Evolutionary conservation across 2,888 invertebrate genomes (phyloP), one percentile per base, ranked within the genome.

Genomic region (Chaetoderma sp.): DNA sequence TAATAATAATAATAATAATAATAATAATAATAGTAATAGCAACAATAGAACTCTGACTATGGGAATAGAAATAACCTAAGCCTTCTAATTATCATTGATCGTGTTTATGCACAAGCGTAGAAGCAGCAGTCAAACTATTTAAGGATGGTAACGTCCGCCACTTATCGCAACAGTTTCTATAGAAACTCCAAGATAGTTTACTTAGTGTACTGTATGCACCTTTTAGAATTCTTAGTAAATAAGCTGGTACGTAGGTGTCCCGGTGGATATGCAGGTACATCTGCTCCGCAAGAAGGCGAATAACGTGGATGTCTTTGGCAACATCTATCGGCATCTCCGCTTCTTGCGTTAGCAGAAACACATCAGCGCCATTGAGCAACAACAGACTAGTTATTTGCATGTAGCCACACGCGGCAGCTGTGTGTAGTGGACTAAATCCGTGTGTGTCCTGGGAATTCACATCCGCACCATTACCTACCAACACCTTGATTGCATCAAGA

Each of bases 401-500:
- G 59, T 75, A 78, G 8, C 80, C 82, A 58, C 81, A 76, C 3
- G 81, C 82, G 2, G 82, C 75, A 8, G 82, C 80, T 1, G 81
- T 81, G 66, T 83, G 82, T 18, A 83, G 59, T 1, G 82, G 79
- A 36, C 76, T 77, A 58, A 82, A 79, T 0, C 82, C 82, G 58
- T 82, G 71, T 5, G 78, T 69, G 67, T 83, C 82, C 67, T 80
- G 78, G 6, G 72, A 72, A 47, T 78, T 71, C 5, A 80, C 77
- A 44, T 78, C 74, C 2, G 81, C 80, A 10, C 80, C 80, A 49
- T 75, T 60, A 23, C 67, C 69, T 32, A 83, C 65, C 39, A 83
- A 69, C 42, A 82, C 61, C 71, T 83, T 83, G 18, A 78, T 78
- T 47, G 77, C 75, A 70, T 83, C 82, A 30, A 81, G 58, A 63